Evolutionary conservation across 2,113 vertebrate species (phyloP).

Genomic region (Clarias gariepinus): DNA sequence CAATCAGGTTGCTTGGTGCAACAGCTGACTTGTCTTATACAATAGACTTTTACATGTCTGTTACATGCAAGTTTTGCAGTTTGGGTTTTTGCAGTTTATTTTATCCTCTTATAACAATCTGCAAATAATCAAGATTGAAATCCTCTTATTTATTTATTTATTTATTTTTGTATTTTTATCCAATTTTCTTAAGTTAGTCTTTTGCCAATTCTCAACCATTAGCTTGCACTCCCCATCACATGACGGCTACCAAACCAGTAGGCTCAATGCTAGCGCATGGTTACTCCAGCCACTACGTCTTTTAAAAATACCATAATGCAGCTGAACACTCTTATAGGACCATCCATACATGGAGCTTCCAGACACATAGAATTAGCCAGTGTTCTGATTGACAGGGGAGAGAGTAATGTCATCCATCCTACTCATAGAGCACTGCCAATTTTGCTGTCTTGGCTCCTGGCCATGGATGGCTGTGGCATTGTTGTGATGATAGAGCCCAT

Average conservation of each 20-base stretch:
- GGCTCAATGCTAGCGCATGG: not conserved
- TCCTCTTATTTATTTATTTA: not conserved
- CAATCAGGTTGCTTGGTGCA: not conserved
- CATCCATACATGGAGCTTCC: too few species aligned
- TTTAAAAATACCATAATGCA: not conserved
- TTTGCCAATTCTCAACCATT: not conserved
- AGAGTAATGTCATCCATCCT: conserved; percentile 1
- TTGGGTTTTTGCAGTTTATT: not conserved
- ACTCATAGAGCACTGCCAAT: not conserved
- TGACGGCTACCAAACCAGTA: not conserved
- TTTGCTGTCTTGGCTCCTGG: not conserved
- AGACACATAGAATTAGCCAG: not conserved
- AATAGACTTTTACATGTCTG: not conserved
- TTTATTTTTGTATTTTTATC: not conserved
- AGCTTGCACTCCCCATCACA: not conserved
- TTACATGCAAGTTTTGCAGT: not conserved
- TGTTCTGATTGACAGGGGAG: not conserved
- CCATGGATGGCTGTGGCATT: conserved; percentile 5
- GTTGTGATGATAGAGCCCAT: not conserved
- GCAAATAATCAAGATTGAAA: not conserved
- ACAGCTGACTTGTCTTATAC: not conserved
- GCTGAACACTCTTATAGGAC: not conserved
- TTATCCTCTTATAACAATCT: not conserved
- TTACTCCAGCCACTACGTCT: not conserved
- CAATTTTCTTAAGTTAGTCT: not conserved